Conservation (phyloP, 2,113 vertebrate genomes). For the Embiotoca jacksoni region DNA sequence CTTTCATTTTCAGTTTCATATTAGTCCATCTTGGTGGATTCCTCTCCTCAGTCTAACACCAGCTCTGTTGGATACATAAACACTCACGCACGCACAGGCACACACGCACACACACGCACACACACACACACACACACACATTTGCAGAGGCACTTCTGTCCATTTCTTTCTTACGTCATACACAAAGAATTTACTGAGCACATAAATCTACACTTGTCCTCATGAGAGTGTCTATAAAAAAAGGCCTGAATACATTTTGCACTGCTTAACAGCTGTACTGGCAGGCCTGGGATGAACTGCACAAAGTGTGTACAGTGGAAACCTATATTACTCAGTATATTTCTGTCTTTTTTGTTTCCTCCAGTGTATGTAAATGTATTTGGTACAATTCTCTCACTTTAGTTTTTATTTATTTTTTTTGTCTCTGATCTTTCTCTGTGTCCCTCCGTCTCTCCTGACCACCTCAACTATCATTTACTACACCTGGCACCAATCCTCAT, state of each 20-base stretch:
- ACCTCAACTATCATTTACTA: not conserved
- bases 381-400: not conserved
- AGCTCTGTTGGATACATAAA: constrained; percentile 9
- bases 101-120: too few species aligned
- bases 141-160: not conserved
- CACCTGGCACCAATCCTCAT: constrained; percentile 49
- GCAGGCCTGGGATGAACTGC: not conserved
- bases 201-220: constrained; percentile 38
- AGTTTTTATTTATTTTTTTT: not conserved
- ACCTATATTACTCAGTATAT: not conserved
- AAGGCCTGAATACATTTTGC: not conserved
- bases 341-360: not conserved
- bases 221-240: constrained; percentile 41
- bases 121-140: not conserved
- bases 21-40: constrained; percentile 43
- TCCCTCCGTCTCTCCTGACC: not conserved
- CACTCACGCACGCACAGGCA: too few species aligned
- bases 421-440: not conserved
- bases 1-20: constrained; percentile 37
- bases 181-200: constrained; percentile 27
- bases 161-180: constrained; percentile 18
- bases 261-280: not conserved
- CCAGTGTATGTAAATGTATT: accelerated
- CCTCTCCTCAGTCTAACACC: constrained; percentile 10
- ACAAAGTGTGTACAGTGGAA: not conserved